These are phyloP conservation scores for Microtus ochrogaster DNA, from an alignment of 2,113 vertebrate species.

Conservation along the genomic window DNA sequence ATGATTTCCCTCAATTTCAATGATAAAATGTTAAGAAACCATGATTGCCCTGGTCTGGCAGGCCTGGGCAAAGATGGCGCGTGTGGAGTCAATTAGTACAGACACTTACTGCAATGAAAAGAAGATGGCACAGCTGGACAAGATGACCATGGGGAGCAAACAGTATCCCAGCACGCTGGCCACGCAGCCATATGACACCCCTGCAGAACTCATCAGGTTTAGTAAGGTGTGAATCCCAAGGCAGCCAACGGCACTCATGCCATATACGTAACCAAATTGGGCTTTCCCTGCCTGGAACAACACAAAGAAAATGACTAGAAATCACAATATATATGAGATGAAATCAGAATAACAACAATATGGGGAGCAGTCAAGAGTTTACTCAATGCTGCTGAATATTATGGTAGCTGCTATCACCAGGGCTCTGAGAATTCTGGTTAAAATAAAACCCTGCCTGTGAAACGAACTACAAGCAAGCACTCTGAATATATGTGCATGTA, in stretches of 20 bases:
- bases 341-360: not conserved
- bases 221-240: slow-evolving; percentile 89
- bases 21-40: not conserved
- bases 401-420: not conserved
- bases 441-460: not conserved
- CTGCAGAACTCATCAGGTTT: slow-evolving; percentile 90
- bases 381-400: not conserved
- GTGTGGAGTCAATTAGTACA: not conserved
- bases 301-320: not conserved
- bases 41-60: not conserved
- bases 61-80: not conserved
- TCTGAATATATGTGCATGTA: not conserved
- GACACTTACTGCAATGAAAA: slow-evolving; percentile 92
- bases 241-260: slow-evolving; percentile 91
- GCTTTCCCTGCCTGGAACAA: slow-evolving; percentile 92
- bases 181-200: slow-evolving; percentile 91
- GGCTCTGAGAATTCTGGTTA: not conserved
- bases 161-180: slow-evolving; percentile 93
- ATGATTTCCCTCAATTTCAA: not conserved
- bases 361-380: not conserved
- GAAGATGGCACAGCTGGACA: slow-evolving; percentile 89
- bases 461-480: not conserved
- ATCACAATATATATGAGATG: not conserved
- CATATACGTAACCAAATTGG: slow-evolving; percentile 93
- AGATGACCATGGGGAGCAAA: slow-evolving; percentile 92